These are phyloP conservation scores for Drosophila oshimai DNA, from an alignment of 1,140 invertebrate species.

Conservation along the genomic window DNA sequence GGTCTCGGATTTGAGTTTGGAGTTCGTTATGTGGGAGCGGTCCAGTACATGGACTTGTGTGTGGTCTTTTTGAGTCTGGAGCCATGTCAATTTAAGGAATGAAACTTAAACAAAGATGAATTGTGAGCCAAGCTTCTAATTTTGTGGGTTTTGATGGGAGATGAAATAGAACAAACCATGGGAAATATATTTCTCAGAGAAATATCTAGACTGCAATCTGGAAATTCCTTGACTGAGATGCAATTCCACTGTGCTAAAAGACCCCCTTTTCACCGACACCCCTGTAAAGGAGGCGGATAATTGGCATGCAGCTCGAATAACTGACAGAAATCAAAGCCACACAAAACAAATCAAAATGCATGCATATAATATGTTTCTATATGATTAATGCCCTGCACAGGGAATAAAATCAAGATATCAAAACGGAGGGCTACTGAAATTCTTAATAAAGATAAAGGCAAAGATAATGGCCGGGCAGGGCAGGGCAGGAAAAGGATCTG, in stretches of 20 bases:
- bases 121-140: background rate
- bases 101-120: slow-evolving; percentile 1
- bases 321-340: slow-evolving; percentile 66
- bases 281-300: slow-evolving; percentile 20
- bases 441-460: slow-evolving; percentile 79
- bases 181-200: slow-evolving; percentile 2
- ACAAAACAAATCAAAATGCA: slow-evolving; percentile 76
- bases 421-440: slow-evolving; percentile 73
- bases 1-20: background rate
- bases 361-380: slow-evolving; percentile 40
- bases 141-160: slow-evolving; percentile 16
- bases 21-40: slow-evolving; percentile 18
- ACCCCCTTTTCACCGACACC: background rate
- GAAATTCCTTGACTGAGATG: background rate
- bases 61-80: slow-evolving; percentile 8
- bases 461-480: slow-evolving; percentile 15
- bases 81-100: slow-evolving; percentile 8
- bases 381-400: slow-evolving; percentile 67
- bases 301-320: slow-evolving; percentile 72
- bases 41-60: slow-evolving; percentile 29
- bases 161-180: slow-evolving; percentile 13
- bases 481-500: slow-evolving; percentile 62
- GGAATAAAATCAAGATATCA: slow-evolving; percentile 79
- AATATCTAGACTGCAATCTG: background rate
- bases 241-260: background rate